phyloP scores from a whole-genome alignment of 1,140 invertebrate genomes.

The Ylistrum balloti region DNA sequence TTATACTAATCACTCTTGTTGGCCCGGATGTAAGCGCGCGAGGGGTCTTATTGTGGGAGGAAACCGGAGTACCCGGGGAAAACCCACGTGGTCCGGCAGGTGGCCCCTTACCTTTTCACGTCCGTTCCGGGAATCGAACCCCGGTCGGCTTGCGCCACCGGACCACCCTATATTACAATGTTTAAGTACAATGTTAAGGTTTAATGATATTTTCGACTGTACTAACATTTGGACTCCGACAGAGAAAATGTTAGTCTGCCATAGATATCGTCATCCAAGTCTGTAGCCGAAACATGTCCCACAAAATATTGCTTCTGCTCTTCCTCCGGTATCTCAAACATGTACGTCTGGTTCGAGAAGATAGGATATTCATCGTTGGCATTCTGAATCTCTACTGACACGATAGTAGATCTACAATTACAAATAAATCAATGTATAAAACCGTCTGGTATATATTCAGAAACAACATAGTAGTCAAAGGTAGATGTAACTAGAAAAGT shows the following conservation, averaged over 20 bases:
- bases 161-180: no score
- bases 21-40: no score
- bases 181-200: no score
- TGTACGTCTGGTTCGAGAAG: slow-evolving; percentile 91
- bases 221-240: not conserved
- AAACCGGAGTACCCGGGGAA: no score
- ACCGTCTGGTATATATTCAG: no score
- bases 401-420: not conserved
- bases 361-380: slow-evolving; percentile 95
- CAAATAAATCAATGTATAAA: not conserved
- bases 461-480: not conserved
- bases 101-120: no score
- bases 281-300: not conserved
- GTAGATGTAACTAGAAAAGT: not conserved
- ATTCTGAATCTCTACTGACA: slow-evolving; percentile 91
- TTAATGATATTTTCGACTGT: no score
- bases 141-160: no score
- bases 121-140: no score
- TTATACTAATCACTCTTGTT: no score
- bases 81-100: no score
- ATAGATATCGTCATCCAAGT: not conserved
- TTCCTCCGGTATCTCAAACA: slow-evolving; percentile 92
- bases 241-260: not conserved
- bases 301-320: slow-evolving; percentile 32
- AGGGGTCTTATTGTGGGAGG: no score